phyloP scores from a whole-genome alignment of 2,888 invertebrate genomes.

The Tetragnatha montana region DNA sequence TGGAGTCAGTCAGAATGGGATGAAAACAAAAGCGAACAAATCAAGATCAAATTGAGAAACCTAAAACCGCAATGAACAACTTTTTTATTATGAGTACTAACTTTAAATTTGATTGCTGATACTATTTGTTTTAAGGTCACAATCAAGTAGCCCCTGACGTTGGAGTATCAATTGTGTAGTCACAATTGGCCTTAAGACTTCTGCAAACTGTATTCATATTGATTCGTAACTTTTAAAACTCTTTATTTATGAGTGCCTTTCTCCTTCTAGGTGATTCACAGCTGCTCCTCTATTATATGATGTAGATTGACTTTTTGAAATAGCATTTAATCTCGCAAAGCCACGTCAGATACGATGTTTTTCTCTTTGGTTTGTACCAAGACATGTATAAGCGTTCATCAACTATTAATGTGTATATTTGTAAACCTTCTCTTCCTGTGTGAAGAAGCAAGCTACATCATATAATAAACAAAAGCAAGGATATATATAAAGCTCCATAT shows the following conservation, averaged over 20 bases:
- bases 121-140: too few relatives aligned
- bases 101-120: too few relatives aligned
- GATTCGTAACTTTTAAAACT: too few relatives aligned
- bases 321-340: slow-evolving; percentile 68
- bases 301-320: slow-evolving; percentile 70
- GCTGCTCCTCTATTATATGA: slow-evolving; percentile 62
- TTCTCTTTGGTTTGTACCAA: slow-evolving; percentile 60
- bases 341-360: slow-evolving; percentile 61
- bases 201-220: too few relatives aligned
- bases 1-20: too few relatives aligned
- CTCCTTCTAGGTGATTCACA: slow-evolving; percentile 60
- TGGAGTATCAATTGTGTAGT: too few relatives aligned
- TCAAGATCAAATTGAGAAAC: too few relatives aligned
- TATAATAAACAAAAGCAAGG: slow-evolving; percentile 50
- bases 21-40: too few relatives aligned
- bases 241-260: neutral
- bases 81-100: too few relatives aligned
- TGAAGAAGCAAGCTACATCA: slow-evolving; percentile 69
- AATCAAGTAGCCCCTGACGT: too few relatives aligned
- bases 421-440: slow-evolving; percentile 56
- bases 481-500: slow-evolving; percentile 58
- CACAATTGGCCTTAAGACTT: too few relatives aligned
- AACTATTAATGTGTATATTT: slow-evolving; percentile 70
- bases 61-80: too few relatives aligned
- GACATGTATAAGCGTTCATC: slow-evolving; percentile 58